phyloP scores from a whole-genome alignment of 1,140 invertebrate species.

The Helicorthomorpha holstii region DNA sequence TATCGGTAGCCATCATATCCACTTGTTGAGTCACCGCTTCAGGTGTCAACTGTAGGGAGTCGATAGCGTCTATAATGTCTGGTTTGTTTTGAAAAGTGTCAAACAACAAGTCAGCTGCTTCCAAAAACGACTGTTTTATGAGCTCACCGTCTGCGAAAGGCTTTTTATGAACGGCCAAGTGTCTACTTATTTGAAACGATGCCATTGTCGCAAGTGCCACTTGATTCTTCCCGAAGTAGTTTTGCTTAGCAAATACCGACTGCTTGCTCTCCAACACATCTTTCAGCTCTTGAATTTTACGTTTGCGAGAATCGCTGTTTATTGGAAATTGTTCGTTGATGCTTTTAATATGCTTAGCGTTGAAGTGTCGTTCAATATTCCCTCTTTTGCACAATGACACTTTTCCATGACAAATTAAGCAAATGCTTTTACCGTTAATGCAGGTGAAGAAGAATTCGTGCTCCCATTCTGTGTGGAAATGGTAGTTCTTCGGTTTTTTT shows the following conservation, averaged over 20 bases:
- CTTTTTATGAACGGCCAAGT: slow-evolving; percentile 1
- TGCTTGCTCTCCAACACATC: neutral
- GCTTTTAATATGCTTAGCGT: neutral
- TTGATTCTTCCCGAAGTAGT: neutral
- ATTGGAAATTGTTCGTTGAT: neutral
- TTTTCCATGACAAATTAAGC: neutral
- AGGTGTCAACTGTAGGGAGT: neutral
- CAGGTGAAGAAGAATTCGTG: neutral
- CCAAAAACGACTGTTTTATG: slow-evolving; percentile 8
- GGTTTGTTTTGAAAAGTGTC: slow-evolving; percentile 6
- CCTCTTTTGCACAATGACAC: neutral
- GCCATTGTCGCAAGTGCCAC: neutral
- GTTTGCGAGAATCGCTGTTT: neutral
- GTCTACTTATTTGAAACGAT: neutral
- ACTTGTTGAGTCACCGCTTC: neutral
- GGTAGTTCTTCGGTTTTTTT: neutral
- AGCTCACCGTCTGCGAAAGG: slow-evolving; percentile 7
- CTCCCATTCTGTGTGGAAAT: neutral
- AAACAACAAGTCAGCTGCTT: slow-evolving; percentile 4
- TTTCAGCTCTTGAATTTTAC: neutral
- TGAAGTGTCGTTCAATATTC: neutral
- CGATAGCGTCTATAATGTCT: neutral
- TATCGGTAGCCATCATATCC: neutral
- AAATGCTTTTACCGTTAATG: neutral
- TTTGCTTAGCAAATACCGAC: neutral